Conservation (phyloP, 2,113 vertebrate genomes). For the Excalfactoria chinensis region DNA sequence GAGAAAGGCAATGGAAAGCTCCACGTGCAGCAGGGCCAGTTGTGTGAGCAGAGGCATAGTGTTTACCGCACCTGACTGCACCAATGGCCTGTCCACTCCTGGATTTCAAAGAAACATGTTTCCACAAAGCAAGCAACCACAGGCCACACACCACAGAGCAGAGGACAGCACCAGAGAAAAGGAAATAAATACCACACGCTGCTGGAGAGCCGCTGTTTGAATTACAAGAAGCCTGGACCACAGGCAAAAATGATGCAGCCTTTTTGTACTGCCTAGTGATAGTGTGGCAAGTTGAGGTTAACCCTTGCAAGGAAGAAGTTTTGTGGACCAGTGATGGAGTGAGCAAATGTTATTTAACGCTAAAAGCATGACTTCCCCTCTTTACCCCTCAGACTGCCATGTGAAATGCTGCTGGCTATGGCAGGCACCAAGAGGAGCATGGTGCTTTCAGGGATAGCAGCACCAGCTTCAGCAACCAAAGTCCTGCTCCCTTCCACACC, state of each 20-base stretch:
- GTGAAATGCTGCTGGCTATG: not conserved
- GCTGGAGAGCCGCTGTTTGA: not conserved
- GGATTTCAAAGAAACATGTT: not conserved
- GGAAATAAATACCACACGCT: not conserved
- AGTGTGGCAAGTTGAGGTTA: rapidly evolving
- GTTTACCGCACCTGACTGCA: not conserved
- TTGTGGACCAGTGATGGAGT: not conserved
- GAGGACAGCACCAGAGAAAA: not conserved
- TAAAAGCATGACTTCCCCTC: not conserved
- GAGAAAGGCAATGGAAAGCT: not conserved
- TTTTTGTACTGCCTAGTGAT: not conserved
- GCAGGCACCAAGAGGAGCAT: rapidly evolving
- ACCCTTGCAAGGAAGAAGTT: not conserved
- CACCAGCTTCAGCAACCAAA: not conserved
- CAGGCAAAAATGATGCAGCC: not conserved
- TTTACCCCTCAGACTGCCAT: not conserved
- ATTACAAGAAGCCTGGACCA: not conserved
- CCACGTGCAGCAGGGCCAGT: not conserved
- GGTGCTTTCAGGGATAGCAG: not conserved
- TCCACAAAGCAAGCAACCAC: not conserved
- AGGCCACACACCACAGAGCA: rapidly evolving
- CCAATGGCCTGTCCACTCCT: not conserved
- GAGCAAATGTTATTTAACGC: not conserved
- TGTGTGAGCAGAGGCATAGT: rapidly evolving
- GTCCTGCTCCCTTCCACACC: too few species aligned